Base-by-base conservation (phyloP, 2,888 invertebrate species). In the Drosophila imparisetae region DNA sequence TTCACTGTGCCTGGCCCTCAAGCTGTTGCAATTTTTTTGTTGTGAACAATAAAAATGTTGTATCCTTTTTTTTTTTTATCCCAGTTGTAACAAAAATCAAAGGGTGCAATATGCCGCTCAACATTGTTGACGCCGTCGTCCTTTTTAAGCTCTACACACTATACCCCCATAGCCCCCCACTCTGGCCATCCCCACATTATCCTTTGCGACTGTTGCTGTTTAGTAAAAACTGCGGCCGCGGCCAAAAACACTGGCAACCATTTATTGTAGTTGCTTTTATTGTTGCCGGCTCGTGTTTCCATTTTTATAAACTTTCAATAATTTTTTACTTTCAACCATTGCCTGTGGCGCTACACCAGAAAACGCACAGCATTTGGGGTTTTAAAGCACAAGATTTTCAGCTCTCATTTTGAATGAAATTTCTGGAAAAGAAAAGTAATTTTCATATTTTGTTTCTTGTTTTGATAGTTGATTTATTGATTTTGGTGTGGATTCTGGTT, bases 241-340 rank as follows among this genome's bases (percentile, higher is more conserved):
- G 64, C 76, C 83, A 81, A 78, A 24, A 67, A 86, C 75, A 81
- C 85, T 80, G 84, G 64, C 80, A 63, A 84, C 79, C 72, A 80
- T 76, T 87, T 87, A 67, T 72, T 73, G 63, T 81, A 58, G 49
- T 65, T 66, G 58, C 58, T 66, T 65, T 75, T 64, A 42, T 64
- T 72, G 70, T 64, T 76, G 67, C 61, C 65, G 80, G 34, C 52
- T 68, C 40, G 67, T 68, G 60, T 54, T 67, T 62, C 62, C 18
- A 74, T 84, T 75, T 86, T 83, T 72, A 86, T 88, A 88, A 88
- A 88, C 83, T 84, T 84, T 88, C 88, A 88, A 84, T 86, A 88
- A 82, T 76, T 81, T 81, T 75, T 73, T 75, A 67, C 72, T 58
- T 70, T 71, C 71, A 66, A 62, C 81, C 75, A 81, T 81, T 78